These are phyloP conservation scores for Andrena chrysosceles DNA, from an alignment of 2,888 invertebrate species.

Conservation along the genomic window DNA sequence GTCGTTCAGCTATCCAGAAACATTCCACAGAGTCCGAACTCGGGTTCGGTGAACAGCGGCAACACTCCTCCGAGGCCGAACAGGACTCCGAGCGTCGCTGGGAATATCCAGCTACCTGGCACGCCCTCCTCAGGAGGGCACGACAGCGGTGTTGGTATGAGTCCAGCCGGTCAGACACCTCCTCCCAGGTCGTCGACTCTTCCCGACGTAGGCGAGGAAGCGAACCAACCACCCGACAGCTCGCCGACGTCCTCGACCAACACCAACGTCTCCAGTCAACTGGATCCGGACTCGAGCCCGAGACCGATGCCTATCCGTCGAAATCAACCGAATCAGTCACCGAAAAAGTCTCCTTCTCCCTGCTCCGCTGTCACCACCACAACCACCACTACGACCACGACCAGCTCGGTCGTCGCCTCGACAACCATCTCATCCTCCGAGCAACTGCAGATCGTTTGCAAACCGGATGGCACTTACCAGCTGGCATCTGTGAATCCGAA, in stretches of 20 bases:
- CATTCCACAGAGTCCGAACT: constrained; percentile 82
- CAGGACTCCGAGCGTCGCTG: constrained; percentile 78
- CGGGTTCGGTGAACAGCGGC: constrained; percentile 79
- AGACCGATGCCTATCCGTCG: constrained; percentile 70
- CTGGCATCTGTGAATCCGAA: constrained; percentile 79
- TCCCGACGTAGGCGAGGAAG: constrained; percentile 83
- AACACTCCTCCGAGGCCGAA: constrained; percentile 81
- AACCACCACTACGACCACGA: constrained; percentile 67
- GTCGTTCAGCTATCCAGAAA: constrained; percentile 87
- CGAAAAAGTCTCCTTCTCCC: constrained; percentile 80
- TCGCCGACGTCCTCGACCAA: constrained; percentile 78
- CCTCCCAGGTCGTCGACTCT: constrained; percentile 79
- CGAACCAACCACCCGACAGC: constrained; percentile 80
- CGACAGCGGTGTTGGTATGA: constrained; percentile 83
- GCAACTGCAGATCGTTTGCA: constrained; percentile 81
- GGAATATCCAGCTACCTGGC: constrained; percentile 81
- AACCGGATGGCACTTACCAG: constrained; percentile 82
- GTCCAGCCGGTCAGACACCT: constrained; percentile 83
- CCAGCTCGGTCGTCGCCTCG: constrained; percentile 44
- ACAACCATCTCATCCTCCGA: constrained; percentile 77
- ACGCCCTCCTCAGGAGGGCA: constrained; percentile 83
- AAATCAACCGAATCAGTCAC: constrained; percentile 77
- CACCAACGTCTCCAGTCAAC: constrained; percentile 73
- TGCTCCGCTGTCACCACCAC: constrained; percentile 65
- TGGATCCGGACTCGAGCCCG: constrained; percentile 76